Base-by-base conservation (phyloP, 2,888 invertebrate genomes). In the Tinea semifulvella region DNA sequence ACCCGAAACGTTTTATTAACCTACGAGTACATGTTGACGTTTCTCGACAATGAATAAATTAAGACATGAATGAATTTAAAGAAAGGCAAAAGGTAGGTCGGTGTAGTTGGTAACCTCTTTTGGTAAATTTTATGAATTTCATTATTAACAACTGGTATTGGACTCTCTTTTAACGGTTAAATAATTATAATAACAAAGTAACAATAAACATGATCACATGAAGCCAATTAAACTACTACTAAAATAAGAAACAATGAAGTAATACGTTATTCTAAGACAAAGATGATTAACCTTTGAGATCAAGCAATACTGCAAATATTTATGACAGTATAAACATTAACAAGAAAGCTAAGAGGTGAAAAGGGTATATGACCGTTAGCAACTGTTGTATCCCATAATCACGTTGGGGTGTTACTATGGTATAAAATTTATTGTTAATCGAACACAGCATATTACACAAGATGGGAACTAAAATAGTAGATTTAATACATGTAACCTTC, bases 251-350 rank as follows among this genome's bases (percentile, higher is more conserved):
- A 31, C 31, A 31, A 31, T 31, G 31, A 7, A 31, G 31, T 11
- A 31, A 31, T 31, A 31, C 11, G n/a, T 2, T 26, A 26, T 6
- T n/a, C n/a, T 31, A 2, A 2, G n/a, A 31, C 31, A 31, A 31
- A 31, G 31, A 31, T n/a, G 14, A 31, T 31, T 31, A 31, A 31
- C 31, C 31, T n/a, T 14, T 13, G 14, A 13, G 31, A 31, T 13
- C 31, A 31, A 31, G 31, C 31, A 31, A 31, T 11, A 31, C 11
- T 31, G 14, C 31, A 31, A 31, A 31, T 14, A 31, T 11, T 31
- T 31, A 31, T 31, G 31, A 31, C 31, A 31, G 22, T 22, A 22
- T 22, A 22, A 2, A 31, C 31, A 31, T 31, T 31, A n/a, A 31
- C 14, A 31, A 14, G 31, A 31, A 31, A 13, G 31, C 31, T 14